phyloP scores from a whole-genome alignment of 2,888 invertebrate species.

The Thelaira solivaga region DNA sequence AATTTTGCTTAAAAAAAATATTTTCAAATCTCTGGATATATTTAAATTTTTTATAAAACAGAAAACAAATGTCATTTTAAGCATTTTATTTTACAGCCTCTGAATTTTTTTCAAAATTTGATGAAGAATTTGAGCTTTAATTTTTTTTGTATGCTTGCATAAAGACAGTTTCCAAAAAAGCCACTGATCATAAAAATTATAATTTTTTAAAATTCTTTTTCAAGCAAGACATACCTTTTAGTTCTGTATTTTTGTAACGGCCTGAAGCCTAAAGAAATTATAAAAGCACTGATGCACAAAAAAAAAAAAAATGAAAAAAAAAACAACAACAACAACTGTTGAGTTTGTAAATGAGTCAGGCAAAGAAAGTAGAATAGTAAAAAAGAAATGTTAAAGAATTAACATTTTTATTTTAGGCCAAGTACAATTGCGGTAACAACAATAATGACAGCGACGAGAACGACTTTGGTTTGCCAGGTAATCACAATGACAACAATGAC shows the following conservation, averaged over 20 bases:
- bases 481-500: constrained; percentile 13
- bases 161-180: neutral
- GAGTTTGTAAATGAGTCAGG: neutral
- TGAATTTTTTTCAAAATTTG: too few species aligned
- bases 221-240: neutral
- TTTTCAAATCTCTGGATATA: too few species aligned
- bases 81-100: too few species aligned
- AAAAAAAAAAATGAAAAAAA: constrained; percentile 18
- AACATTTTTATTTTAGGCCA: constrained; percentile 35
- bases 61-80: too few species aligned
- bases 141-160: too few species aligned
- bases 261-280: constrained; percentile 21
- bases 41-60: too few species aligned
- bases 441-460: neutral
- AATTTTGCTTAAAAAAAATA: too few species aligned
- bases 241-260: neutral
- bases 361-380: constrained; percentile 8
- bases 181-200: neutral
- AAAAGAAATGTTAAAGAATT: neutral
- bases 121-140: too few species aligned
- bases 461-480: constrained; percentile 27
- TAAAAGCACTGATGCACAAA: constrained; percentile 26
- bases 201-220: too few species aligned
- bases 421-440: constrained; percentile 25
- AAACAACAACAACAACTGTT: too few species aligned